phyloP scores from a whole-genome alignment of 2,888 invertebrate genomes.

The Bursaphelenchus okinawaensis region DNA sequence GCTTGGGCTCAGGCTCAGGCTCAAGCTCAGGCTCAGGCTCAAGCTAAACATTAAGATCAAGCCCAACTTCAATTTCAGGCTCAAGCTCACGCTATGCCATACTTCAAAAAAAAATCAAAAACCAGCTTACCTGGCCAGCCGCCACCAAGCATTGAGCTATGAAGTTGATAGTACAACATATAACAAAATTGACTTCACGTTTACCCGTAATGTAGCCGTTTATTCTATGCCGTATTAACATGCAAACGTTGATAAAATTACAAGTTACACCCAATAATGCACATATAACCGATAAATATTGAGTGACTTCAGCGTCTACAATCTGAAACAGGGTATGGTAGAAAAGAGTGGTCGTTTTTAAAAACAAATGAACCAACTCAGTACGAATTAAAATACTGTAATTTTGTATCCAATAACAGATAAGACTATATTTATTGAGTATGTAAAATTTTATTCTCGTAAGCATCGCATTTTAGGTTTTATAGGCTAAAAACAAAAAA shows the following conservation, averaged over 20 bases:
- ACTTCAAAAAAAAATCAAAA: too few relatives aligned
- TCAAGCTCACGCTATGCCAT: too few relatives aligned
- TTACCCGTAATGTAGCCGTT: neutral
- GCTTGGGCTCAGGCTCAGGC: too few relatives aligned
- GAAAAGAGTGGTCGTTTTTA: neutral
- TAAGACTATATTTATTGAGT: neutral
- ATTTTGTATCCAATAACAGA: neutral
- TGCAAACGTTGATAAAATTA: neutral
- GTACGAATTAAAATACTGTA: neutral
- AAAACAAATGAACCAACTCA: neutral
- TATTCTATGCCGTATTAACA: neutral
- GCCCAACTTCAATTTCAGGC: neutral
- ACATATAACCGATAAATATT: neutral
- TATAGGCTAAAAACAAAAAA: too few relatives aligned
- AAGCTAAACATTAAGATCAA: too few relatives aligned
- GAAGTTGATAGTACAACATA: neutral
- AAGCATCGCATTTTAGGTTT: too few relatives aligned
- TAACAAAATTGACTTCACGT: neutral
- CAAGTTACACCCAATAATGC: neutral
- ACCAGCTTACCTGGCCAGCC: neutral
- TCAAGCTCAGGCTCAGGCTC: too few relatives aligned
- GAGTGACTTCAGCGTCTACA: neutral
- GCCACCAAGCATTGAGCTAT: neutral
- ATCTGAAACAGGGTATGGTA: neutral
- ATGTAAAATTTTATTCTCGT: too few relatives aligned